These are phyloP conservation scores for Drosophila mercatorum DNA, from an alignment of 2,888 invertebrate species.

Conservation along the genomic window DNA sequence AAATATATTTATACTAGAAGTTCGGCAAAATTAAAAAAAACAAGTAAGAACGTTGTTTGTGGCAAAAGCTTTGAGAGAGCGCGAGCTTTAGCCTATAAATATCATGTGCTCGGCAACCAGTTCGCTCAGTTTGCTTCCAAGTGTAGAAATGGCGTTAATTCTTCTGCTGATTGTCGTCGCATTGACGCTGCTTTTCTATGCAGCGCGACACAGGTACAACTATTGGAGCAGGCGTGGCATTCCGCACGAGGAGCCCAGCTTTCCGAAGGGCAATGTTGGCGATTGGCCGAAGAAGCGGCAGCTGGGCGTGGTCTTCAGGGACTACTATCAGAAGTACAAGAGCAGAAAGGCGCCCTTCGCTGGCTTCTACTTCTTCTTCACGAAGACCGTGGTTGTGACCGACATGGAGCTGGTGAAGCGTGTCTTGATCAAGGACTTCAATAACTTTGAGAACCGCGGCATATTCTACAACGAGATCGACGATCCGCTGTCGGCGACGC, in stretches of 20 bases:
- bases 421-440: constrained; percentile 79
- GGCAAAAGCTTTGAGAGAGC: constrained; percentile 16
- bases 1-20: too few relatives aligned
- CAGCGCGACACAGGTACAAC: constrained; percentile 34
- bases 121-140: constrained; percentile 35
- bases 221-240: constrained; percentile 75
- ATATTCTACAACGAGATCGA: constrained; percentile 74
- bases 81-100: constrained; percentile 41
- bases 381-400: constrained; percentile 57
- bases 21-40: too few relatives aligned
- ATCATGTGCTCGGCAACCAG: not conserved
- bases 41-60: too few relatives aligned
- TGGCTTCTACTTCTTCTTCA: constrained; percentile 71
- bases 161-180: constrained; percentile 45
- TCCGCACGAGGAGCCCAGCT: constrained; percentile 62
- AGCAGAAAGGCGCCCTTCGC: constrained; percentile 59
- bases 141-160: constrained; percentile 52
- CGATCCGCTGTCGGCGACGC: constrained; percentile 82
- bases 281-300: constrained; percentile 57
- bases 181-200: constrained; percentile 46
- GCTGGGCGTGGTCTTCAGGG: constrained; percentile 48
- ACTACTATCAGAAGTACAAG: constrained; percentile 59
- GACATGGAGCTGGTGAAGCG: constrained; percentile 75
- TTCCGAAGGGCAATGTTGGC: constrained; percentile 63
- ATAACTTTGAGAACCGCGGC: constrained; percentile 77